Base-by-base conservation (phyloP, 1,140 invertebrate species). In the Calephelis virginiensis region DNA sequence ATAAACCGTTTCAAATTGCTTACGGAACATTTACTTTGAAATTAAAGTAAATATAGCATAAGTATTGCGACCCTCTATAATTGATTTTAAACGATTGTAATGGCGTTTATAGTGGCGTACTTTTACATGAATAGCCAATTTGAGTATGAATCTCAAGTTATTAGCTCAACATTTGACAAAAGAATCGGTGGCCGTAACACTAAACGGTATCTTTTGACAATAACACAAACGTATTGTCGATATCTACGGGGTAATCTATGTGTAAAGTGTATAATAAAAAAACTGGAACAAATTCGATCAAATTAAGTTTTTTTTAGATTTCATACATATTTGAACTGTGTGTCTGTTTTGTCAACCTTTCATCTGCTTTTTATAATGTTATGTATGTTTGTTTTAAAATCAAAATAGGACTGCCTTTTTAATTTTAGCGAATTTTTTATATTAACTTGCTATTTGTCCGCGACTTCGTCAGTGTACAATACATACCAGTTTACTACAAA, bases 161-260 rank as follows among this genome's bases (percentile, higher is more conserved):
- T 50, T 14, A 50, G 47, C 28, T 49, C 7, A 49, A 49, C 47
- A 9, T 9, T 50, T 50, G 13, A 50, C 49, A 50, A 50, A 50
- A 50, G 49, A 50, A 50, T 50, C 49, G 13, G 8, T 50, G 49
- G 14, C 7, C 13, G 13, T 50, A 50, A 14, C 14, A 14, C 9
- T 14, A 50, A 50, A 50, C 11, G 49, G 49, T 9, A 50, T 50
- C 49, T 50, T 14, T 50, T 50, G 49, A 50, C 49, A 50, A 50
- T 50, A 17, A 17, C 8, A 50, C 13, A 17, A 14, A 9, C 14
- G 17, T 17, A 50, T 50, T 9, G 8, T 50, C 49, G 49, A 50
- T 49, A 50, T 50, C 13, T 14, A 50, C 12, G 28, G 49, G 49
- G 13, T 50, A 50, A 50, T 50, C 17, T 50, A 50, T 5, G 8